Percentiles rank a stretch among this genome's conserved stretches.
Conservation (phyloP, 2,113 vertebrate species). For the Trematocara variabile region DNA sequence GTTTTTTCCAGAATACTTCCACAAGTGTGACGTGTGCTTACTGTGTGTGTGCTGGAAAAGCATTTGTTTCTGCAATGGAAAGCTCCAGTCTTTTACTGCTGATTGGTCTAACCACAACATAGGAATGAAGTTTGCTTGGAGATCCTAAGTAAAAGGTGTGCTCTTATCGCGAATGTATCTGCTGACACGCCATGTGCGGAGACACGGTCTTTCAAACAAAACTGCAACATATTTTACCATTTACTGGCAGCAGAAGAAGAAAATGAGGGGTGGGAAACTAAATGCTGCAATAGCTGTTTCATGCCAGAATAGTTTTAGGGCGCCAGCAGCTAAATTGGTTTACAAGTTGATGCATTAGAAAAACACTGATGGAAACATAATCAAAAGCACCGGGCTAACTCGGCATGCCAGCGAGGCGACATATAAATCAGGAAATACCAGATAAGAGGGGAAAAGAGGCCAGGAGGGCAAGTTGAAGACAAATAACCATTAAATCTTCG, state of each 20-base stretch:
- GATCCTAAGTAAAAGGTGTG: constrained; percentile 41
- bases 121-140: not conserved
- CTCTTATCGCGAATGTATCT: constrained; percentile 62
- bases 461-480: constrained; percentile 14
- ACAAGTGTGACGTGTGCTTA: not conserved
- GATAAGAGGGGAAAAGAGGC: constrained; percentile 28
- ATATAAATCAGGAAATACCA: constrained; percentile 35
- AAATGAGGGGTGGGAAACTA: constrained; percentile 18
- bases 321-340: constrained; percentile 74
- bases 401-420: constrained; percentile 34
- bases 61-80: not conserved
- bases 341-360: constrained; percentile 68
- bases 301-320: constrained; percentile 72
- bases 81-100: not conserved
- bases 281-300: constrained; percentile 63
- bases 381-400: constrained; percentile 57
- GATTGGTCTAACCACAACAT: not conserved
- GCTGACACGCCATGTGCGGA: constrained; percentile 47
- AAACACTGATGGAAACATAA: constrained; percentile 69
- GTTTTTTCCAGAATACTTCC: not conserved
- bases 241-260: constrained; percentile 56
- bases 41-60: not conserved
- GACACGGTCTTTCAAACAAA: constrained; percentile 63
- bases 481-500: constrained; percentile 39
- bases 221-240: constrained; percentile 70